Evolutionary conservation across 2,888 invertebrate species (phyloP), one percentile per base, ranked within the genome.

Genomic region (Andrena fulva): DNA sequence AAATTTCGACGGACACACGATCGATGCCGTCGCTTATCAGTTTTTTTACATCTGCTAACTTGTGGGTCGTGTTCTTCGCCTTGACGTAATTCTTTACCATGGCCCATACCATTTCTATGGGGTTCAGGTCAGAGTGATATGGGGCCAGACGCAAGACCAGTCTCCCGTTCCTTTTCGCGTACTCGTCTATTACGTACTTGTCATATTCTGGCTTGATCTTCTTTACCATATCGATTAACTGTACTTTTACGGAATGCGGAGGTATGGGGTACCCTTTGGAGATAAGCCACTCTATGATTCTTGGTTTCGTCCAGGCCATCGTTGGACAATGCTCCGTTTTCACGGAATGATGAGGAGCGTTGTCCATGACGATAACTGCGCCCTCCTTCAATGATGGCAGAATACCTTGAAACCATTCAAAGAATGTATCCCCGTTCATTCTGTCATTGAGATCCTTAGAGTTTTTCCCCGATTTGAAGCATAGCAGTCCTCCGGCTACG

Each of bases 351-450:
- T 63, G 12, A 8, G 62, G 35, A 8, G 31, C 35, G 5, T 63
- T 20, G 31, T 31, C 62, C 20, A 35, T 63, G 33, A 52, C 52
- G 7, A 52, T 8, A 6, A 52, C 52, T 6, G 52, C 6, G n/a
- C 20, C 20, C 2, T 60, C 62, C 2, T 35, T n/a, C 24, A 69
- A 12, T 2, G 7, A n/a, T 10, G 52, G n/a, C 52, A 67, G 29
- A 2, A 67, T 24, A 16, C 31, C 5, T 50, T 31, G n/a, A 8
- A 67, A 67, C 67, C 67, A 67, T 8, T 29, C 31, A 2, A 67
- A 20, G 24, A 67, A 52, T 0, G 52, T 31, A 3, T 67, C 52
- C 12, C 52, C 67, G n/a, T 33, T 67, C 52, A 67, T 67, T n/a
- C 52, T 52, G 16, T 20, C 31, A 2, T 52, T 31, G n/a, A 31